Percentiles rank a stretch among this genome's conserved stretches.
These are phyloP conservation scores for Nebria salina DNA, from an alignment of 2,888 invertebrate genomes.

Conservation along the genomic window DNA sequence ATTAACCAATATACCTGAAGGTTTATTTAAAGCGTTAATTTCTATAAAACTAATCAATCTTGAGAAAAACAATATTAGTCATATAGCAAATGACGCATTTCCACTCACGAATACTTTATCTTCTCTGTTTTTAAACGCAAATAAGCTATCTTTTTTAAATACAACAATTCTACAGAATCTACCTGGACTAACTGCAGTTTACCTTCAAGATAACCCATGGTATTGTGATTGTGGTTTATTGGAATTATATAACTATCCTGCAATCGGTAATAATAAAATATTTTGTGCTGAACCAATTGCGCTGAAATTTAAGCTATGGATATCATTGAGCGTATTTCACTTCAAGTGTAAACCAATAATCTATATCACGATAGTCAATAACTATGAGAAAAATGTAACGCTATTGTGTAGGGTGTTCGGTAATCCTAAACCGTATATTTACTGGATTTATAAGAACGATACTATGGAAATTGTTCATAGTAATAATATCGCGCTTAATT, in stretches of 20 bases:
- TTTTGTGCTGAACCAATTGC: not conserved
- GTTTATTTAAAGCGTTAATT: not conserved
- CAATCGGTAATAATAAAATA: not conserved
- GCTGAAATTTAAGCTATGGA: not conserved
- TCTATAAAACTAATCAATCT: not conserved
- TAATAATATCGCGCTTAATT: not conserved
- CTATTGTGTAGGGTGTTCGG: not conserved
- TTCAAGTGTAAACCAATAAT: not conserved
- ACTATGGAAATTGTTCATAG: not conserved
- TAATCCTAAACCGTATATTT: not conserved
- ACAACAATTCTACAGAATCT: not conserved
- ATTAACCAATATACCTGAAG: not conserved
- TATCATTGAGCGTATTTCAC: not conserved
- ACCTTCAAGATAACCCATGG: not conserved
- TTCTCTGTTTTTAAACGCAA: not conserved
- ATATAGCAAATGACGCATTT: not conserved
- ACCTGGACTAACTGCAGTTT: not conserved
- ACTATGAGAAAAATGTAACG: not conserved
- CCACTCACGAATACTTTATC: not conserved
- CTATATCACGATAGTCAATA: not conserved
- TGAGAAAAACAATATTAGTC: not conserved
- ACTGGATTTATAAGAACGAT: not conserved
- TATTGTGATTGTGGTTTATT: not conserved
- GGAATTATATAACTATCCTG: not conserved
- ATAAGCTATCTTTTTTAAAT: not conserved